phyloP scores from a whole-genome alignment of 2,888 invertebrate species.

The Hetaerina titia region DNA sequence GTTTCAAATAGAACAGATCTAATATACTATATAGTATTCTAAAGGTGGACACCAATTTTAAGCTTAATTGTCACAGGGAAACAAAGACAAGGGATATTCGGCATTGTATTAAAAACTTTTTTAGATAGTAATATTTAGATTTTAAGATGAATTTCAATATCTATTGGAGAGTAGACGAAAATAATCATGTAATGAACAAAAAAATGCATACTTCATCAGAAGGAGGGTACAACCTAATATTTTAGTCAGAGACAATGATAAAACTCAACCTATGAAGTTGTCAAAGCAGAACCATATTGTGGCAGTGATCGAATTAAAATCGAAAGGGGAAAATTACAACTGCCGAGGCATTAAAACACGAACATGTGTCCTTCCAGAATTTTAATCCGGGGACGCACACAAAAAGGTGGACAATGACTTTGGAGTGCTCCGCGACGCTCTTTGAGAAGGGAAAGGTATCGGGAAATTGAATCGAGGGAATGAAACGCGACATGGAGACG shows the following conservation, averaged over 20 bases:
- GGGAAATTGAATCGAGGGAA: conserved; percentile 14
- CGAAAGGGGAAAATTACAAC: background rate
- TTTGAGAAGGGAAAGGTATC: background rate
- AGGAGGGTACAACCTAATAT: background rate
- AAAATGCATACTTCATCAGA: background rate
- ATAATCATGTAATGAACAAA: background rate
- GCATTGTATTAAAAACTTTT: background rate
- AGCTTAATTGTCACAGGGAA: background rate
- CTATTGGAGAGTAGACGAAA: background rate
- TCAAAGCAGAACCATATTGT: background rate
- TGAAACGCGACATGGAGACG: conserved; percentile 1
- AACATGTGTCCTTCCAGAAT: background rate
- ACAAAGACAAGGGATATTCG: background rate
- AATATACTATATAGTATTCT: too few species aligned
- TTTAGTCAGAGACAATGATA: background rate
- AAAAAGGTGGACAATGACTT: background rate
- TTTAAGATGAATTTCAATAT: background rate
- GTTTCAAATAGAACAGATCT: too few species aligned
- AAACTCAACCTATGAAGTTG: background rate
- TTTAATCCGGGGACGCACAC: background rate
- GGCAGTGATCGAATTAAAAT: background rate
- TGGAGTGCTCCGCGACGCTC: background rate
- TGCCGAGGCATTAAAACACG: background rate
- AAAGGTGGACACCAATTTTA: too few species aligned
- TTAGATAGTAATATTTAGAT: background rate